Evolutionary conservation across 2,113 vertebrate genomes (phyloP).

Genomic region (Nyctibius bracteatus): DNA sequence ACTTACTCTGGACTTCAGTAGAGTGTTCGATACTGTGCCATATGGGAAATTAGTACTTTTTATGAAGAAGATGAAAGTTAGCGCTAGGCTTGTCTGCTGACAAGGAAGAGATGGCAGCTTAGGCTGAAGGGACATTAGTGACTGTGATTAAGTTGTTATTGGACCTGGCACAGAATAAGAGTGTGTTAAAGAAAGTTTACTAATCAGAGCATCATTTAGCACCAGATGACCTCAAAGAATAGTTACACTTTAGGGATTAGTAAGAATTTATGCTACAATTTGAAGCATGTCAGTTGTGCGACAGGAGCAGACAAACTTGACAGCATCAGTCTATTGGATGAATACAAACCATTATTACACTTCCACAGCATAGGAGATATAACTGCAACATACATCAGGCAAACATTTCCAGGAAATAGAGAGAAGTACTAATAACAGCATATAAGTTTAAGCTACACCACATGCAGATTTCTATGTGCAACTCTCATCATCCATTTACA

Average conservation of each 20-base stretch:
- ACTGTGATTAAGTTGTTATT: background rate
- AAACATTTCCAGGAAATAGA: background rate
- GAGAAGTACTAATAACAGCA: background rate
- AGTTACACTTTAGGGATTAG: background rate
- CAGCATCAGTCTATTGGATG: background rate
- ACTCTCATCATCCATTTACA: background rate
- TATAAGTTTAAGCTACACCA: background rate
- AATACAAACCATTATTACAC: background rate
- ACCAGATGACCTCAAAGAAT: background rate
- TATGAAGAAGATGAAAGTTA: background rate
- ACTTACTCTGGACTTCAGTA: background rate
- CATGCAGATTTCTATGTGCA: background rate
- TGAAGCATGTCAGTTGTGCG: background rate
- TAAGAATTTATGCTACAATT: background rate
- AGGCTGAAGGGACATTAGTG: background rate
- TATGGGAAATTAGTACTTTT: background rate
- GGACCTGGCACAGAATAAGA: background rate
- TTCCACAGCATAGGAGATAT: background rate
- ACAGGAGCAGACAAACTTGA: background rate
- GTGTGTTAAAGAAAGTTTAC: background rate
- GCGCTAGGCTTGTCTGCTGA: background rate
- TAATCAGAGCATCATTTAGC: background rate
- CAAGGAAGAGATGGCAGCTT: background rate
- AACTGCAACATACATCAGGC: background rate
- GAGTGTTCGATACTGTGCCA: background rate